Conservation (phyloP, 2,113 vertebrate genomes). For the Aythya baeri region DNA sequence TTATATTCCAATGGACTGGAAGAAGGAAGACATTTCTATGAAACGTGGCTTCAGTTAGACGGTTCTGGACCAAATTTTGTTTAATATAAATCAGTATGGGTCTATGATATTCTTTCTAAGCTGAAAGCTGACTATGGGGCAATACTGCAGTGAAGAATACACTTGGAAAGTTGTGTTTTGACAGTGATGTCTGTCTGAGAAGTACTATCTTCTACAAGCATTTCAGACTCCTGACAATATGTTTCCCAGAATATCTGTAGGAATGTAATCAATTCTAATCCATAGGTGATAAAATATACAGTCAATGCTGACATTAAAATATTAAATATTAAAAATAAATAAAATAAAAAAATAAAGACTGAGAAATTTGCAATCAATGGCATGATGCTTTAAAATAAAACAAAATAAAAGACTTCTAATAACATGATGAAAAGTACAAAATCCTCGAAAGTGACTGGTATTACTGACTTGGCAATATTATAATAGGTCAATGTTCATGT, state of each 20-base stretch:
- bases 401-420: background rate
- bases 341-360: background rate
- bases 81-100: background rate
- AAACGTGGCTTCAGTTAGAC: background rate
- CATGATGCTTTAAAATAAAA: background rate
- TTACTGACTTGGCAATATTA: background rate
- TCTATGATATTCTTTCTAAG: background rate
- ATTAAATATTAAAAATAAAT: background rate
- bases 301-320: background rate
- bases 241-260: background rate
- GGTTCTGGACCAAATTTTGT: background rate
- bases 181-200: fast-evolving
- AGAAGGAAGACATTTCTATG: background rate
- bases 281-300: background rate
- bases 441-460: background rate
- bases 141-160: background rate
- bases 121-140: background rate
- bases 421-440: background rate
- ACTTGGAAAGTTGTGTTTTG: background rate
- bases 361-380: background rate
- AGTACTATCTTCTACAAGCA: background rate
- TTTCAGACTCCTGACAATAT: background rate
- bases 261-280: background rate
- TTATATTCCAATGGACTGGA: background rate
- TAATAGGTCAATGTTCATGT: background rate